Conservation (phyloP, 2,888 invertebrate species). For the Agrochola lychnidis region DNA sequence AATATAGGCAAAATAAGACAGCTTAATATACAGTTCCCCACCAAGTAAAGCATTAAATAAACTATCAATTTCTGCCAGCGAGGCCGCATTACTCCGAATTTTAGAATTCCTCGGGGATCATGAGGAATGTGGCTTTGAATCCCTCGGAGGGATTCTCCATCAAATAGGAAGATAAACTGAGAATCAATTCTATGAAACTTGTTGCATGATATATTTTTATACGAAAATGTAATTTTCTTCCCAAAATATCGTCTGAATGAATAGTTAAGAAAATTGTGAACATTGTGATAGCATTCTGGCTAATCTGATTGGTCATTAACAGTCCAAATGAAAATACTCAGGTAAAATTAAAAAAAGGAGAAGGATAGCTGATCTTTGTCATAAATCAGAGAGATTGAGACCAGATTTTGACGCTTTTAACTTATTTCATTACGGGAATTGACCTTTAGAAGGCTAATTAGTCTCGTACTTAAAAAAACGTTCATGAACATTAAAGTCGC, state of each 20-base stretch:
- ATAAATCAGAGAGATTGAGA: too few species aligned
- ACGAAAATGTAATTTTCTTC: neutral
- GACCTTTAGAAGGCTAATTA: too few species aligned
- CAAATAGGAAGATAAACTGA: neutral
- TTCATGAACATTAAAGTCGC: too few species aligned
- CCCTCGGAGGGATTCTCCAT: neutral
- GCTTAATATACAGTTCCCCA: neutral
- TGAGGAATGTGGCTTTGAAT: constrained; percentile 8
- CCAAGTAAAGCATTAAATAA: constrained; percentile 15
- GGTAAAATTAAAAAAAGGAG: too few species aligned
- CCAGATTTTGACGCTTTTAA: too few species aligned
- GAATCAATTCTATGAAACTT: constrained; percentile 8
- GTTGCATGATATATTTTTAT: constrained; percentile 8
- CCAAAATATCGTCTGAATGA: neutral
- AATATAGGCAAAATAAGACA: neutral
- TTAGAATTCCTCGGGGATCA: constrained; percentile 21
- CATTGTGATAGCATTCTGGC: neutral
- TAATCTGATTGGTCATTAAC: neutral
- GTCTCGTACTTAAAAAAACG: too few species aligned
- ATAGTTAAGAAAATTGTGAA: too few species aligned
- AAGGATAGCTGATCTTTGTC: too few species aligned
- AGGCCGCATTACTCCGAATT: constrained; percentile 2
- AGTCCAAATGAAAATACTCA: neutral
- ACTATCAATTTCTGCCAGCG: constrained; percentile 10
- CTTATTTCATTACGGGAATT: too few species aligned